Evolutionary conservation across 1,140 invertebrate species (phyloP), one percentile per base, ranked within the genome.

Genomic region (Drosophila biarmipes): DNA sequence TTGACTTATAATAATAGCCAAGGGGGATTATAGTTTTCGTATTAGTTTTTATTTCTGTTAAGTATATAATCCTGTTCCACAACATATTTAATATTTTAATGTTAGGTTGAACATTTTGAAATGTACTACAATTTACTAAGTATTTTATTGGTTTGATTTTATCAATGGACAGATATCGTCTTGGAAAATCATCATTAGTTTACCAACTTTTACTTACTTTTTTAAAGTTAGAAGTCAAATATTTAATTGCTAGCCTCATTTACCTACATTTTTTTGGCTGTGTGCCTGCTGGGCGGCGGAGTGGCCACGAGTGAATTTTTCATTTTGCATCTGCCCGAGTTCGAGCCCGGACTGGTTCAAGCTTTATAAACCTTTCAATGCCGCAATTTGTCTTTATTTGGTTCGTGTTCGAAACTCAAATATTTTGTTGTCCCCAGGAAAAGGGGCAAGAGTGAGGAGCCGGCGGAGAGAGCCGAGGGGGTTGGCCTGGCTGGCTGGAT

Each of bases 341-440:
- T 78, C 42, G 17, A 62, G 46, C 52, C 59, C 27, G 45, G 48
- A 42, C 49, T 56, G 58, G 78, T 73, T 63, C 55, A 72, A 80
- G 63, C 73, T 68, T 90, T 87, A 81, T 87, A 91, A 90, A 87
- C 78, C 86, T 84, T 85, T 89, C 80, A 89, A 84, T 90, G 69
- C 69, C 76, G 78, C 84, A 91, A 91, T 91, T 91, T 91, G 89
- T 91, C 89, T 91, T 91, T 91, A 91, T 91, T 91, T 91, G 84
- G 74, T 91, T 89, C 89, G 89, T 91, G 89, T 89, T 81, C 73
- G 68, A 73, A 76, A 79, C 77, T 85, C 45, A 76, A 89, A 86
- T 86, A 82, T 87, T 89, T 87, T 74, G 45, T 63, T 68, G 55
- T 66, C n/a, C n/a, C 45, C 10, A 10, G n/a, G 2, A 21, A 15